Evolutionary conservation across 2,113 vertebrate species (phyloP).

Genomic region (Cheirogaleus medius): DNA sequence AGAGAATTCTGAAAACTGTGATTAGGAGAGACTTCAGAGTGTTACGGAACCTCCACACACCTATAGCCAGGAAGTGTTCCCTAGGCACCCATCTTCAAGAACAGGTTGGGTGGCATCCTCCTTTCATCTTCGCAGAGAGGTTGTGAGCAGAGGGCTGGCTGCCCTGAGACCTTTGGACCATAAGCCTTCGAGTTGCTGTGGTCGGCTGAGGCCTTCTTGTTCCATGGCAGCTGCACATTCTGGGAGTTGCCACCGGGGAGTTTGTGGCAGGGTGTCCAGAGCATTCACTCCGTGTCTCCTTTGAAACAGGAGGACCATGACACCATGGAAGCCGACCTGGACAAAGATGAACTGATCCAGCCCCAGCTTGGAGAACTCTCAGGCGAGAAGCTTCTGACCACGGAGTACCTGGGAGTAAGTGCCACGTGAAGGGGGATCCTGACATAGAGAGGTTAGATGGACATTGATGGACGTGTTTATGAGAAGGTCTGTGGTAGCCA

Average conservation of each 20-base stretch:
- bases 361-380: slow-evolving; percentile 92
- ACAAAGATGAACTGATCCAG: slow-evolving; percentile 93
- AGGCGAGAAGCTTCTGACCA: slow-evolving; percentile 95
- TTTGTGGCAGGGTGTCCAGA: neutral
- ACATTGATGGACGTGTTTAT: accelerated
- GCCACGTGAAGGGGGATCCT: neutral
- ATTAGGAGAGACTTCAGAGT: neutral
- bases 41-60: neutral
- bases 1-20: neutral
- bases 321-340: slow-evolving; percentile 91
- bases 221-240: accelerated
- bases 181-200: neutral
- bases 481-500: neutral
- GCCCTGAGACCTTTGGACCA: neutral
- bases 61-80: accelerated
- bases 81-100: too few relatives aligned
- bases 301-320: slow-evolving; percentile 88
- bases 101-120: neutral
- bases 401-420: slow-evolving; percentile 96
- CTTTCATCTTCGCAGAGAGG: neutral
- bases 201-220: neutral
- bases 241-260: neutral
- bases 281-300: slow-evolving; percentile 9
- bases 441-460: neutral
- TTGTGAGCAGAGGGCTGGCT: neutral